phyloP scores from a whole-genome alignment of 1,140 invertebrate species.

The Drosophila kepulauana region DNA sequence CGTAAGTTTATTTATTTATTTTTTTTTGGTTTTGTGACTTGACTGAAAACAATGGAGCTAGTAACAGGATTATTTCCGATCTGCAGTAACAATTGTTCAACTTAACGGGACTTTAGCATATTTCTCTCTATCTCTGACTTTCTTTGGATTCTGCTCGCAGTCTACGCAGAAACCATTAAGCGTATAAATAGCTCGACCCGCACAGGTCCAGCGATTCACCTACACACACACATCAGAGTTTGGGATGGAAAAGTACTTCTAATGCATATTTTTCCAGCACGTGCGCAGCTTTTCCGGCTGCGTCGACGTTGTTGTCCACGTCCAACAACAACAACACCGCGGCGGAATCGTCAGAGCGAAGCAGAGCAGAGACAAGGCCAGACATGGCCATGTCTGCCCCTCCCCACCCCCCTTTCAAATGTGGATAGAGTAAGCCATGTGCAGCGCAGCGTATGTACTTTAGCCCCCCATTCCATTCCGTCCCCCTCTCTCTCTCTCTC shows the following conservation, averaged over 20 bases:
- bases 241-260: constrained; percentile 30
- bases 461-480: not conserved
- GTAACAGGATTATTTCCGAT: constrained; percentile 29
- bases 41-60: not conserved
- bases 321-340: constrained; percentile 26
- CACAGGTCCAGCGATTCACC: constrained; percentile 19
- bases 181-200: constrained; percentile 51
- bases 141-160: constrained; percentile 31
- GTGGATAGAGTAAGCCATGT: constrained; percentile 35
- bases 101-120: constrained; percentile 35
- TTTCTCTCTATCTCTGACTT: constrained; percentile 27
- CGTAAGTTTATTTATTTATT: not conserved
- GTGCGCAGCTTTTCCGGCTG: constrained; percentile 78
- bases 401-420: too few species aligned
- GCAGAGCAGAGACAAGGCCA: constrained; percentile 35
- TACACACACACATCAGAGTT: constrained; percentile 6
- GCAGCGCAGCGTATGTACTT: constrained; percentile 51
- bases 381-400: not conserved
- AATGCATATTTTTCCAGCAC: constrained; percentile 81
- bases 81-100: constrained; percentile 9
- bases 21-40: not conserved
- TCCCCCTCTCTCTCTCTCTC: too few species aligned
- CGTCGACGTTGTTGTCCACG: constrained; percentile 37
- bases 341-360: constrained; percentile 46
- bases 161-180: constrained; percentile 49